phyloP scores from a whole-genome alignment of 2,113 vertebrate genomes.

The Oreochromis aureus region DNA sequence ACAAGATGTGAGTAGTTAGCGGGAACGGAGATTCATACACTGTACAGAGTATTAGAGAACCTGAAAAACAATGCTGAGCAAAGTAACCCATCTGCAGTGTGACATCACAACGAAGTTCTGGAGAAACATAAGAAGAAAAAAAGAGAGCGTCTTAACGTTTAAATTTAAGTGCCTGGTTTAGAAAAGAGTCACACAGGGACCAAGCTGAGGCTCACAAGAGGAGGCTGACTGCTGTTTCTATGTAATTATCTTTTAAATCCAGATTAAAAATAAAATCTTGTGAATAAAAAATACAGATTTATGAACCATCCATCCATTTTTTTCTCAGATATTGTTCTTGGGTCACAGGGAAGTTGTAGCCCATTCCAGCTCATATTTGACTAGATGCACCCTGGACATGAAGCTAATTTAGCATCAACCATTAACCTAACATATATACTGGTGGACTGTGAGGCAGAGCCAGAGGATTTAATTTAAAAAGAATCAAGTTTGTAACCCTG shows the following conservation, averaged over 20 bases:
- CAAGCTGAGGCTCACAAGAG: neutral
- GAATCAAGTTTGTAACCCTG: neutral
- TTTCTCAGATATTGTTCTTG: neutral
- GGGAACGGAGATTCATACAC: neutral
- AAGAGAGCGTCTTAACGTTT: neutral
- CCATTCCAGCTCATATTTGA: neutral
- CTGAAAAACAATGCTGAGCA: neutral
- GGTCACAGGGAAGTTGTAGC: neutral
- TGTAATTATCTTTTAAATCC: neutral
- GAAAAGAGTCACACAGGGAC: neutral
- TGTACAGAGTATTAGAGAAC: neutral
- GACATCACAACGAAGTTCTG: neutral
- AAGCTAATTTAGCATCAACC: neutral
- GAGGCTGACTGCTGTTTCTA: neutral
- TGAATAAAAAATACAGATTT: neutral
- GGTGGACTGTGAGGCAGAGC: neutral
- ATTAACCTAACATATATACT: neutral
- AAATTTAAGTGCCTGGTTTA: neutral
- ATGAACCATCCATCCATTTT: neutral
- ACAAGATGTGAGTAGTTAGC: neutral
- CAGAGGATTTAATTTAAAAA: neutral
- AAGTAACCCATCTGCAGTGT: neutral
- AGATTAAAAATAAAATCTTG: neutral
- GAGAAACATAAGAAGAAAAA: neutral
- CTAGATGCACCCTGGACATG: neutral